phyloP scores from a whole-genome alignment of 2,113 vertebrate species.

The Prietella phreatophila region DNA sequence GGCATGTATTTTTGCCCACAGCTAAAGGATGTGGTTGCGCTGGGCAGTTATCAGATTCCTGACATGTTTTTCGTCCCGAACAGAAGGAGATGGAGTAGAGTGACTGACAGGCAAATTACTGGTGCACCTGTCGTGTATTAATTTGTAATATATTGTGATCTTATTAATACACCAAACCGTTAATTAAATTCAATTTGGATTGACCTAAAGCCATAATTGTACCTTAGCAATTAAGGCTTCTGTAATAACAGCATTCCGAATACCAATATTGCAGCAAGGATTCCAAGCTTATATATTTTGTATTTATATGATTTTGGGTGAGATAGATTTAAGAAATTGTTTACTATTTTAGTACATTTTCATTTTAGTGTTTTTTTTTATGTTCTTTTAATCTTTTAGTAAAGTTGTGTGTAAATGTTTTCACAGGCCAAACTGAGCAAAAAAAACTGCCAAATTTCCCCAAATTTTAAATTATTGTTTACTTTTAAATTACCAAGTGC shows the following conservation, averaged over 20 bases:
- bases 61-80: not conserved
- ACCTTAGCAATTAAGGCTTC: not conserved
- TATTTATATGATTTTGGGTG: not conserved
- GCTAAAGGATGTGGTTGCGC: not conserved
- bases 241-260: not conserved
- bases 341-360: not conserved
- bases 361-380: too few relatives aligned
- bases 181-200: not conserved
- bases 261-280: not conserved
- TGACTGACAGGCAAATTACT: not conserved
- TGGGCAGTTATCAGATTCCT: not conserved
- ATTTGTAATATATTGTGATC: not conserved
- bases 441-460: not conserved
- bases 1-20: not conserved
- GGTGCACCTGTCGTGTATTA: not conserved
- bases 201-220: not conserved
- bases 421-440: not conserved
- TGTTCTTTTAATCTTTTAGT: not conserved
- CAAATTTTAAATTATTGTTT: not conserved
- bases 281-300: not conserved
- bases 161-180: not conserved
- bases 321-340: not conserved
- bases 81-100: not conserved
- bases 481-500: not conserved
- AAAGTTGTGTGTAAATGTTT: not conserved